Evolutionary conservation across 2,888 invertebrate genomes (phyloP), one percentile per base, ranked within the genome.

Genomic region (Tachina grossa): DNA sequence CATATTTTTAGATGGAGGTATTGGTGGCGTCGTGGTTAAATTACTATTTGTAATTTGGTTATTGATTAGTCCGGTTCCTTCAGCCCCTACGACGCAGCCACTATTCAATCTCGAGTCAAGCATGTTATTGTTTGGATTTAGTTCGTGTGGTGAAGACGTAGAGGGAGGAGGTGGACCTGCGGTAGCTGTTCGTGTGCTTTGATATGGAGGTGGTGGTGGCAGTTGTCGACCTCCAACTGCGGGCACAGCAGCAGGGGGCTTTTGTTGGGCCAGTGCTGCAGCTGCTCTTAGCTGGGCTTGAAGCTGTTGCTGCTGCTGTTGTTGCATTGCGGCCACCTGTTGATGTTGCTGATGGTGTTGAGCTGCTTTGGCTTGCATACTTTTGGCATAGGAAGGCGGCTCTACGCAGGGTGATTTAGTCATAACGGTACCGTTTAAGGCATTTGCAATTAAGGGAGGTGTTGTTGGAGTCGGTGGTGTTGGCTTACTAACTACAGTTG

Each of bases 321-420:
- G 85, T 51, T 85, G 85, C 14, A 83, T 61, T 1, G 39, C 88
- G 5, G 88, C 89, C 6, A 87, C 88, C 6, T 89, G 90, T 0
- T 90, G 91, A 0, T 90, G 90, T 13, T 90, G 90, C 63, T 90
- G 92, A 81, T 91, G 92, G 79, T 92, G 92, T 43, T 92, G 92
- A 8, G 93, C 94, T 81, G 94, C 94, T 84, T 92, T 92, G n/a
- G 94, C 94, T 92, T 97, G 97, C 96, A 98, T 97, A 63, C 97
- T 97, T 90, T 96, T 97, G 14, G 97, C 97, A 92, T 98, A 98
- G 91, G 97, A 97, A 9, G 98, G 98, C 0, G 98, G 98, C 91
- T 98, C 97, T 53, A 97, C 96, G 59, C 97, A 97, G 19, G 96
- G 96, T 47, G 96, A 95, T 86, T 94, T 93, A 51, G 88, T 89